A percentile compares a stretch with the other conserved stretches of the same genome.
Evolutionary conservation across 2,113 vertebrate species (phyloP).

Genomic region (Indicator indicator): DNA sequence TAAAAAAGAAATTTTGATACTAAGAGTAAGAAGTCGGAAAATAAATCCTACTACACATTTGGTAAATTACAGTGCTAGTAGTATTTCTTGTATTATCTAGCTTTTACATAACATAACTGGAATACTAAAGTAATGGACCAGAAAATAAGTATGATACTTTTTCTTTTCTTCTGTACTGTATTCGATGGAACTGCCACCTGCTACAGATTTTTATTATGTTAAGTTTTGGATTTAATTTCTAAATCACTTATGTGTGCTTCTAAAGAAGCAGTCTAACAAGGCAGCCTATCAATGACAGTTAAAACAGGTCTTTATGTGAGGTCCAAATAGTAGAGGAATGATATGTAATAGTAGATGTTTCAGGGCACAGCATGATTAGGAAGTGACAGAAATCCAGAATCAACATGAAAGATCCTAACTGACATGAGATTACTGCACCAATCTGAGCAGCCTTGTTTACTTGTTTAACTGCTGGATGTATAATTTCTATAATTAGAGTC

Average conservation of each 20-base stretch:
- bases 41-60: neutral
- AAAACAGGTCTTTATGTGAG: neutral
- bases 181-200: neutral
- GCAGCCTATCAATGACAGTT: neutral
- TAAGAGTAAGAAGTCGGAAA: neutral
- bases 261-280: neutral
- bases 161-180: neutral
- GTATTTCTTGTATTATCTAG: neutral
- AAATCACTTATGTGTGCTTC: neutral
- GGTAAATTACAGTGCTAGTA: neutral
- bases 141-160: neutral
- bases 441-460: conserved; percentile 35
- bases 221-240: neutral
- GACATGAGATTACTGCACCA: conserved; percentile 9
- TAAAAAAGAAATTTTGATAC: neutral
- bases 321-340: neutral
- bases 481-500: conserved; percentile 70
- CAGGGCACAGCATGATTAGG: neutral
- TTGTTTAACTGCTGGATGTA: conserved; percentile 26
- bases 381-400: conserved; percentile 28
- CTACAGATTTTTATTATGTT: neutral
- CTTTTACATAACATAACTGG: neutral
- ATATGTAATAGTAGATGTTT: neutral
- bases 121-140: neutral
- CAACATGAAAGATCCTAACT: neutral